These are phyloP conservation scores for Tetranychus piercei DNA, from an alignment of 2,888 invertebrate species.

Conservation along the genomic window DNA sequence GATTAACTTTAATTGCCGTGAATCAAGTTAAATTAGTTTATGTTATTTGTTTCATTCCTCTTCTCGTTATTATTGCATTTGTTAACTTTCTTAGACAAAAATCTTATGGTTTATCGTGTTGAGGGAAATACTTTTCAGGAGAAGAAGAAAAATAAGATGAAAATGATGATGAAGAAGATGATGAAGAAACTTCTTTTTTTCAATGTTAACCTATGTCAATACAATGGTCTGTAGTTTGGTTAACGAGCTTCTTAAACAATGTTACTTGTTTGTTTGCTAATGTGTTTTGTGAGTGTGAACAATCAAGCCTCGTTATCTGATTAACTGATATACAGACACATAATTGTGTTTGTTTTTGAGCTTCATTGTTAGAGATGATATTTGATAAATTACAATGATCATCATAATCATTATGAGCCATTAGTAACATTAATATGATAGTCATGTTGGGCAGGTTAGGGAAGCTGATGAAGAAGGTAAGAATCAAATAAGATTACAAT, in stretches of 20 bases:
- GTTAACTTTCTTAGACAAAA: background rate
- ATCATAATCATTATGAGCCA: background rate
- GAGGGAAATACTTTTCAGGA: background rate
- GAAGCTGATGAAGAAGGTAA: too few species aligned
- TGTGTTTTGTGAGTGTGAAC: background rate
- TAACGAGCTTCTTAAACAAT: background rate
- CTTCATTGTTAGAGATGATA: background rate
- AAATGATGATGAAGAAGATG: background rate
- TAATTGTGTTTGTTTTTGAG: background rate
- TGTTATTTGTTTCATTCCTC: background rate
- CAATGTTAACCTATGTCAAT: background rate
- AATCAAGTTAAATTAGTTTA: background rate
- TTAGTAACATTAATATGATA: too few species aligned
- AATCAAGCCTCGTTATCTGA: background rate
- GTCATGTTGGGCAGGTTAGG: too few species aligned
- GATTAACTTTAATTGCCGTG: conserved; percentile 1
- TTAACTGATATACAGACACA: background rate
- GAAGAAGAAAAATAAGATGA: background rate
- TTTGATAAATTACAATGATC: background rate
- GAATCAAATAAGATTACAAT: too few species aligned
- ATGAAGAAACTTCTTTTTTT: background rate
- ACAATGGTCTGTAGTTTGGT: too few species aligned
- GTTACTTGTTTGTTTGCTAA: background rate
- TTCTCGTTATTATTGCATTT: background rate
- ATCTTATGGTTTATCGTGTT: background rate